These are phyloP conservation scores for Siderastrea radians DNA, from an alignment of 92 coral and sea anemone genomes.

Conservation along the genomic window DNA sequence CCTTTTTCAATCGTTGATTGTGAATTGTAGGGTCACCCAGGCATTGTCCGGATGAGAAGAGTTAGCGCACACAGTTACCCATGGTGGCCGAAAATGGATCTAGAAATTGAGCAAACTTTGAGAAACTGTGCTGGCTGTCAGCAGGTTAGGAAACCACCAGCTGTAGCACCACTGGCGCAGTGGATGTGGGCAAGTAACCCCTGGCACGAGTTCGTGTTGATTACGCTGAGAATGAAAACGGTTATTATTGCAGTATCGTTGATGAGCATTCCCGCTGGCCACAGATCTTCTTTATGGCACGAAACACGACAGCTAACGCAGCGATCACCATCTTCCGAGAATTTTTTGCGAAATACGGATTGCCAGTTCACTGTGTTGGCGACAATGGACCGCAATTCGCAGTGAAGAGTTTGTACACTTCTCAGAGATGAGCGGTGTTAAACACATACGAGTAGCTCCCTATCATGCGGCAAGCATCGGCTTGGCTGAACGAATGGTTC, in stretches of 20 bases:
- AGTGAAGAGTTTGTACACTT: slow-evolving; percentile 25
- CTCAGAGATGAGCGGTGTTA: slow-evolving; percentile 22
- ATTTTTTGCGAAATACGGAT: no score
- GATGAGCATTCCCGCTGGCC: no score
- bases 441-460: slow-evolving; percentile 34
- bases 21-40: no score
- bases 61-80: slow-evolving; percentile 28
- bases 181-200: slow-evolving; percentile 48
- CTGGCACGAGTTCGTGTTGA: slow-evolving; percentile 36
- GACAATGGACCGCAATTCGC: slow-evolving; percentile 19
- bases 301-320: no score
- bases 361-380: slow-evolving; percentile 9
- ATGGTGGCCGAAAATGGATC: neutral
- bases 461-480: slow-evolving; percentile 2
- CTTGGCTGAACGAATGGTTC: slow-evolving; percentile 43
- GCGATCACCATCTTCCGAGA: no score
- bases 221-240: slow-evolving; percentile 26
- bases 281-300: no score
- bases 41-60: slow-evolving; percentile 4
- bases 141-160: no score
- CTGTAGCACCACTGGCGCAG: no score
- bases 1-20: no score
- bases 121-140: no score
- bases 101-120: no score
- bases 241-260: slow-evolving; percentile 20